phyloP scores from a whole-genome alignment of 2,797 vertebrate genomes.

The Syndactyla subalaris region DNA sequence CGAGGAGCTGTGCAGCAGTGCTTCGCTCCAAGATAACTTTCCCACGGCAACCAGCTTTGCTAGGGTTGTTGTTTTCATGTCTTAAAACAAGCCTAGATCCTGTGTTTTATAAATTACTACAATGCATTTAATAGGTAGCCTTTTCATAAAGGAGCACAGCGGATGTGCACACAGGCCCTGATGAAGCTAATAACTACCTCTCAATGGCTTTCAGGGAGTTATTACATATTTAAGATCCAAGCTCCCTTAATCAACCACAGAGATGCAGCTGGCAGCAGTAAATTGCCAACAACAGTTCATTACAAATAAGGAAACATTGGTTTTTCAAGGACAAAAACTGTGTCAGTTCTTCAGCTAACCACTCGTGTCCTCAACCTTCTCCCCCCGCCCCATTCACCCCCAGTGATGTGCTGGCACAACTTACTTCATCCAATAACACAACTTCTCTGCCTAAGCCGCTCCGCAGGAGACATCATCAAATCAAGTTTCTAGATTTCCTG shows the following conservation, averaged over 20 bases:
- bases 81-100: not conserved
- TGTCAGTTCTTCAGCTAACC: slow-evolving; percentile 34
- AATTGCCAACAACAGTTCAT: slow-evolving; percentile 69
- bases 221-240: slow-evolving; percentile 67
- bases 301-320: slow-evolving; percentile 69
- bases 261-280: slow-evolving; percentile 71
- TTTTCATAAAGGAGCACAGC: slow-evolving; percentile 14
- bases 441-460: not conserved
- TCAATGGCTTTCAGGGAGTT: slow-evolving; percentile 59
- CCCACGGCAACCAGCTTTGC: not conserved
- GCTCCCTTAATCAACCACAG: slow-evolving; percentile 65
- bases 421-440: not conserved
- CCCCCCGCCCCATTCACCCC: not conserved
- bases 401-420: not conserved
- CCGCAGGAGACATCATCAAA: not conserved
- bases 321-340: slow-evolving; percentile 64
- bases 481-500: not conserved
- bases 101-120: slow-evolving; percentile 14
- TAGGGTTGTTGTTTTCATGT: not conserved
- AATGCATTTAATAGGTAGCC: slow-evolving; percentile 38
- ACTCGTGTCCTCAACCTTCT: not conserved
- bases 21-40: not conserved
- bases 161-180: slow-evolving; percentile 46
- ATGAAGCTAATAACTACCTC: slow-evolving; percentile 71
- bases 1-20: not conserved